phyloP scores from a whole-genome alignment of 2,888 invertebrate species.

The Punctoribates punctum region DNA sequence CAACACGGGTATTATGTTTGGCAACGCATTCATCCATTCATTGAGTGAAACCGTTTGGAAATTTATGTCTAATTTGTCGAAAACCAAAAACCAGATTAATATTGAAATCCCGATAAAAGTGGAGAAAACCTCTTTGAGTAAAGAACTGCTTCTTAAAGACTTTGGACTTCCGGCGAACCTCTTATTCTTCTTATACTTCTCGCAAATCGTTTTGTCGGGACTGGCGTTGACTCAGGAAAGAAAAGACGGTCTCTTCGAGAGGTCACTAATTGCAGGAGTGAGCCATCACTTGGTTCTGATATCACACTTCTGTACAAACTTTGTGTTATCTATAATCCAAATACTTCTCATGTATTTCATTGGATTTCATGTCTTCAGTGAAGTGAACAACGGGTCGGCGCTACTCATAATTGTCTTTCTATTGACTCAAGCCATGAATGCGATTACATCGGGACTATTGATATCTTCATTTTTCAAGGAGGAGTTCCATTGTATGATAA shows the following conservation, averaged over 20 bases:
- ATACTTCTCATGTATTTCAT: constrained; percentile 30
- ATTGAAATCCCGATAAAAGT: constrained; percentile 34
- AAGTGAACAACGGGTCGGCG: constrained; percentile 15
- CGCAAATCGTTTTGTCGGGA: constrained; percentile 32
- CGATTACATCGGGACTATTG: constrained; percentile 35
- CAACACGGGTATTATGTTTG: constrained; percentile 24
- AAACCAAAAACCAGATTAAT: background rate
- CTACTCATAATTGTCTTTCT: background rate
- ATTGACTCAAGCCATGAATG: constrained; percentile 14
- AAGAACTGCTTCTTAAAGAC: constrained; percentile 24
- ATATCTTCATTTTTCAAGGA: constrained; percentile 29
- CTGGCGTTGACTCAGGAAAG: constrained; percentile 37
- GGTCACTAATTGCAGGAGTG: constrained; percentile 40
- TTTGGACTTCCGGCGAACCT: constrained; percentile 30
- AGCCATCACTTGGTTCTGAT: constrained; percentile 38
- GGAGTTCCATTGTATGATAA: constrained; percentile 34
- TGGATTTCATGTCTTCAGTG: constrained; percentile 21
- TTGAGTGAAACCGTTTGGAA: constrained; percentile 28
- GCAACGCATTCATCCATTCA: constrained; percentile 33
- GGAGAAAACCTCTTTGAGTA: constrained; percentile 3
- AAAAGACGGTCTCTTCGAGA: constrained; percentile 41
- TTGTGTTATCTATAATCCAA: constrained; percentile 31
- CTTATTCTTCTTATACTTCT: constrained; percentile 28
- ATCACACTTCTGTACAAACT: constrained; percentile 39
- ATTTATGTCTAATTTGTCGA: constrained; percentile 7